Evolutionary conservation across 2,888 invertebrate species (phyloP).

Genomic region (Neuroscelio doddi): DNA sequence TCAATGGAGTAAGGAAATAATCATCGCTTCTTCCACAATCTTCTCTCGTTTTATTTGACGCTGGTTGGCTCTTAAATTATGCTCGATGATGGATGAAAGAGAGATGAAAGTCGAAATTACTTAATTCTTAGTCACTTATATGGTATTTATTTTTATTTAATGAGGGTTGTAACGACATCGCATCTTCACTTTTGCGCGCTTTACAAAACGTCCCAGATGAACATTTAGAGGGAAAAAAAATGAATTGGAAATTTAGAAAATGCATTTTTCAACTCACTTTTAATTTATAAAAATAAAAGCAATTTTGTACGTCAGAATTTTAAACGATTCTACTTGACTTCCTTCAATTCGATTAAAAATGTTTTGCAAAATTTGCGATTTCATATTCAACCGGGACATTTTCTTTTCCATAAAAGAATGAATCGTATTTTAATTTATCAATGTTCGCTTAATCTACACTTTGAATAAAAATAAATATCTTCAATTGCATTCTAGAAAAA

Average conservation of each 20-base stretch:
- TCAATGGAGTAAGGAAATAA: too few relatives aligned
- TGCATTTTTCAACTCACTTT: too few relatives aligned
- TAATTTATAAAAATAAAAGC: too few relatives aligned
- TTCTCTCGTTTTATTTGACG: too few relatives aligned
- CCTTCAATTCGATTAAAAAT: too few relatives aligned
- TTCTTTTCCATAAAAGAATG: too few relatives aligned
- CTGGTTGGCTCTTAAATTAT: constrained; percentile 11
- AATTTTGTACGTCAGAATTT: too few relatives aligned
- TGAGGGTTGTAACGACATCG: constrained; percentile 6
- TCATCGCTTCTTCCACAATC: too few relatives aligned
- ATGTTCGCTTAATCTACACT: constrained; percentile 30
- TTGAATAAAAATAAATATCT: constrained; percentile 62
- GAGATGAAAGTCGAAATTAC: constrained; percentile 13
- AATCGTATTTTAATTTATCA: constrained; percentile 16
- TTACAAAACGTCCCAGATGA: neutral
- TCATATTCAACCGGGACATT: too few relatives aligned
- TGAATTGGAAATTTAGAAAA: too few relatives aligned
- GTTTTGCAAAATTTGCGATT: constrained; percentile 1
- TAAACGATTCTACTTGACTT: too few relatives aligned
- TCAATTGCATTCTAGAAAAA: constrained; percentile 58
- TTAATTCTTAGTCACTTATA: constrained; percentile 9
- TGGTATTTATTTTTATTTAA: constrained; percentile 8
- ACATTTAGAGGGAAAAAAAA: neutral
- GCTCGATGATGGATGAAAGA: constrained; percentile 14
- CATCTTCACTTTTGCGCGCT: constrained; percentile 3